These are phyloP conservation scores for Sabatieria punctata DNA, from an alignment of 2,888 invertebrate species.

Conservation along the genomic window DNA sequence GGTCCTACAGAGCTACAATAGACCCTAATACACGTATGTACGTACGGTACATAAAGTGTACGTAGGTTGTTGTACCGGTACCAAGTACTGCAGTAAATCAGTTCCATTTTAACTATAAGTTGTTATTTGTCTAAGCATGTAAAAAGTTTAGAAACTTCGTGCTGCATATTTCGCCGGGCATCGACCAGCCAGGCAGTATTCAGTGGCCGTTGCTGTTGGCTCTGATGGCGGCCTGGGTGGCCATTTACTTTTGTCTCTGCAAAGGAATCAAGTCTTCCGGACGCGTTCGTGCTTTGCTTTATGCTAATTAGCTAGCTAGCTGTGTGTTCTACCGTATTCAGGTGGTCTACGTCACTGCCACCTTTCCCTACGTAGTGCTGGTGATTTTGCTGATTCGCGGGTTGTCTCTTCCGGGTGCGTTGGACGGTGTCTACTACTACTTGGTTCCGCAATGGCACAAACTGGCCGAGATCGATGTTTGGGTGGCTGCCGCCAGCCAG, in stretches of 20 bases:
- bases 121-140: no score
- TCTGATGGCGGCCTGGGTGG: slow-evolving; percentile 28
- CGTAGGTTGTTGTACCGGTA: no score
- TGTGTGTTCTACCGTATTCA: background rate
- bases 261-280: slow-evolving; percentile 34
- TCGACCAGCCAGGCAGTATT: slow-evolving; percentile 26
- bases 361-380: slow-evolving; percentile 12
- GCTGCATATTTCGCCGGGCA: slow-evolving; percentile 26
- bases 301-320: background rate
- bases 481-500: slow-evolving; percentile 33
- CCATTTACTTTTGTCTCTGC: slow-evolving; percentile 31
- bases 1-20: no score
- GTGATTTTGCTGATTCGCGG: slow-evolving; percentile 12
- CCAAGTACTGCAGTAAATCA: no score
- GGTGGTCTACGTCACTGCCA: slow-evolving; percentile 12
- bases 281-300: slow-evolving; percentile 19
- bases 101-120: no score
- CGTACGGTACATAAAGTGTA: no score
- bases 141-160: slow-evolving; percentile 30
- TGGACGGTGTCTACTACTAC: slow-evolving; percentile 12
- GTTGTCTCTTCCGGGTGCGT: slow-evolving; percentile 12
- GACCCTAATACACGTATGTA: no score
- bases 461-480: slow-evolving; percentile 26
- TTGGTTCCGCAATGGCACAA: slow-evolving; percentile 11
- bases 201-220: slow-evolving; percentile 29